These are phyloP conservation scores for Corvus moneduloides DNA, from an alignment of 2,113 vertebrate species.

Conservation along the genomic window DNA sequence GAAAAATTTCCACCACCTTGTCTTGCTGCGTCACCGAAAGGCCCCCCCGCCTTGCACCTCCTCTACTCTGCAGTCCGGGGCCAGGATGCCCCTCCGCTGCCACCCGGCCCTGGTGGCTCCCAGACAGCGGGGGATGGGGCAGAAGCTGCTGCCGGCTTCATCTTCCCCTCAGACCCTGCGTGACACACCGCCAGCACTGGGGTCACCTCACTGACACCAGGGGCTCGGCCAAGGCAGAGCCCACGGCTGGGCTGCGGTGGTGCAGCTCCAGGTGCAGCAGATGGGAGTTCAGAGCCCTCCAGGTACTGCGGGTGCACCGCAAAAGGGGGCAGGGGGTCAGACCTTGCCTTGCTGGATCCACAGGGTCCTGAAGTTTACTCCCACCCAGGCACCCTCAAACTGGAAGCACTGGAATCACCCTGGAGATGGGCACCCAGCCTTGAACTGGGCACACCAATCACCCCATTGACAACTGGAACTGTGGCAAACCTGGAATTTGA, in stretches of 20 bases:
- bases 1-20: not conserved
- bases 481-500: not conserved
- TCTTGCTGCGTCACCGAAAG: accelerated
- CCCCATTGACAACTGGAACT: too few relatives aligned
- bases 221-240: not conserved
- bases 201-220: not conserved
- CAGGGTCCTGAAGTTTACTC: not conserved
- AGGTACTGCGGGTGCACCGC: not conserved
- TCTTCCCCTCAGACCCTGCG: too few relatives aligned
- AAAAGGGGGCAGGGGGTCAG: not conserved
- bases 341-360: not conserved
- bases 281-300: accelerated
- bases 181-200: accelerated
- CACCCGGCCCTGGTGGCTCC: accelerated
- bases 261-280: not conserved
- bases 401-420: not conserved
- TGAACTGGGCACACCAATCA: accelerated
- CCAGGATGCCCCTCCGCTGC: accelerated
- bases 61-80: accelerated
- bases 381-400: too few relatives aligned
- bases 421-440: not conserved
- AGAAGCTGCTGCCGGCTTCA: not conserved
- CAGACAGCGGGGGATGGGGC: accelerated
- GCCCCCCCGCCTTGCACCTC: accelerated
- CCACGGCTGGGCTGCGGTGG: accelerated